phyloP scores from a whole-genome alignment of 2,797 vertebrate species.

The Mustela erminea region DNA sequence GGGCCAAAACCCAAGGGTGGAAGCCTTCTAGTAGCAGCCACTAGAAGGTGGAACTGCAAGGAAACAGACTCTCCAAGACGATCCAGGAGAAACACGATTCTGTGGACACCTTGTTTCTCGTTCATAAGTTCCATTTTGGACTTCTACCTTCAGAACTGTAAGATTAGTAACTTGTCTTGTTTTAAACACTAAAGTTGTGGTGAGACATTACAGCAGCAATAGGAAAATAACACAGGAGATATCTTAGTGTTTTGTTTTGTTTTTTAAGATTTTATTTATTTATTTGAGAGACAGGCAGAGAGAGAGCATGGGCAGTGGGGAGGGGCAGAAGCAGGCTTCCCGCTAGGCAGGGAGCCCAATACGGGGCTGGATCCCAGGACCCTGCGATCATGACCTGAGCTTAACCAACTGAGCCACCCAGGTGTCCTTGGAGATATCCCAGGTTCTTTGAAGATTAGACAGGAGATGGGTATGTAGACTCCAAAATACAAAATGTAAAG shows the following conservation, averaged over 20 bases:
- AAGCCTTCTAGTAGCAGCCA: too few relatives aligned
- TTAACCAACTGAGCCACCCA: neutral
- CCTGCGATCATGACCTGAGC: neutral
- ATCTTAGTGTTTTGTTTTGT: neutral
- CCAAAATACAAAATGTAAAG: neutral
- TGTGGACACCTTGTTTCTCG: neutral
- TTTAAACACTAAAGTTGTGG: neutral
- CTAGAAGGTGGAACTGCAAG: neutral
- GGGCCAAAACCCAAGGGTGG: neutral
- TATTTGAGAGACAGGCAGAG: neutral
- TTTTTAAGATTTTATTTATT: neutral
- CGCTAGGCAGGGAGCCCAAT: neutral
- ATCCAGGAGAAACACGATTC: neutral
- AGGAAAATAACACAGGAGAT: neutral
- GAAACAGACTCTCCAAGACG: neutral
- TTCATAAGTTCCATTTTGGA: neutral
- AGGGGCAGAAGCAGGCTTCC: neutral
- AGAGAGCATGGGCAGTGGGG: neutral
- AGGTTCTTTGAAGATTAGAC: neutral
- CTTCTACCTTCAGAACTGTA: neutral
- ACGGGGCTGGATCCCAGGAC: neutral
- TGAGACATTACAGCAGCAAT: neutral
- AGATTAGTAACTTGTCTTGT: neutral
- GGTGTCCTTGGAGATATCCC: neutral
- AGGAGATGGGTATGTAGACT: neutral